Conservation (phyloP, 2,888 invertebrate species). For the Aphrophora alni region DNA sequence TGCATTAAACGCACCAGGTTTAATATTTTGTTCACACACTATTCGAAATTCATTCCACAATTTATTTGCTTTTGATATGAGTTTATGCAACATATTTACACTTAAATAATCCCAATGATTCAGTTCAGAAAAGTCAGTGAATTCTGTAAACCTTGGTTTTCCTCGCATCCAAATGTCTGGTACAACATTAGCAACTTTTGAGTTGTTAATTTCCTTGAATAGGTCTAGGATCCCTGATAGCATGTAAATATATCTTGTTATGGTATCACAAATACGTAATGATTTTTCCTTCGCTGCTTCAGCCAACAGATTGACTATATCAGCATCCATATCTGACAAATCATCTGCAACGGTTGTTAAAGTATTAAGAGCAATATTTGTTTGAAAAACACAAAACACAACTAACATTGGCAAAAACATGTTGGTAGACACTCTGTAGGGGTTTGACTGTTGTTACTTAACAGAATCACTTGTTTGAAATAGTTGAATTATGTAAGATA, state of each 20-base stretch:
- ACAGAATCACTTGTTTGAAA: not conserved
- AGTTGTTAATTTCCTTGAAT: not conserved
- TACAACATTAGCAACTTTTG: not conserved
- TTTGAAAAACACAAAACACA: not conserved
- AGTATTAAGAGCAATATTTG: not conserved
- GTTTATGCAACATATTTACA: not conserved
- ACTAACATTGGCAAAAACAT: not conserved
- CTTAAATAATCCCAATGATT: not conserved
- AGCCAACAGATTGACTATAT: not conserved
- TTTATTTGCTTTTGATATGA: not conserved
- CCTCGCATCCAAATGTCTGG: not conserved
- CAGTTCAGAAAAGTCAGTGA: not conserved
- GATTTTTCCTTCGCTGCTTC: not conserved
- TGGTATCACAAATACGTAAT: not conserved
- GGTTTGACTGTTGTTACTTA: not conserved
- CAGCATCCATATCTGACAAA: not conserved
- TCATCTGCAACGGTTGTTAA: not conserved
- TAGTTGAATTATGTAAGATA: not conserved
- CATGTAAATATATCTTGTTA: not conserved
- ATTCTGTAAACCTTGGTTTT: not conserved
- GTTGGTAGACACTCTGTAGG: not conserved
- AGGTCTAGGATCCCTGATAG: not conserved
- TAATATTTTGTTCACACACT: not conserved
- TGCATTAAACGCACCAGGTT: not conserved
- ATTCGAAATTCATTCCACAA: not conserved